Evolutionary conservation across 2,113 vertebrate species (phyloP).

Genomic region (Diadophis punctatus): DNA sequence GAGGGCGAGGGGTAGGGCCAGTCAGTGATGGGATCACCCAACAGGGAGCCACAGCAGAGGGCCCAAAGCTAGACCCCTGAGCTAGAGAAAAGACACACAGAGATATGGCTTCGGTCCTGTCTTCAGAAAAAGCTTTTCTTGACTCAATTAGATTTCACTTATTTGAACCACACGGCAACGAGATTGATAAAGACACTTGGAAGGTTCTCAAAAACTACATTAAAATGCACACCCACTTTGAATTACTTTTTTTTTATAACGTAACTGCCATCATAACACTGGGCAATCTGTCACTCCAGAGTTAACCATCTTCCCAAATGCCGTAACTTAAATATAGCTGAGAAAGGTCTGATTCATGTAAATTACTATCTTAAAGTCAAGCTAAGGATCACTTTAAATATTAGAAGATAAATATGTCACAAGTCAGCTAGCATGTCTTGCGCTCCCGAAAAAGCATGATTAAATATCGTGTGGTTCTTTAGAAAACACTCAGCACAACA

Average conservation of each 20-base stretch:
- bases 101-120: not conserved
- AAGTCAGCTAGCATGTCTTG: conserved; percentile 46
- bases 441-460: conserved; percentile 49
- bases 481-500: conserved; percentile 1
- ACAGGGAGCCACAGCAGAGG: too few species aligned
- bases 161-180: not conserved
- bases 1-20: too few species aligned
- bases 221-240: not conserved
- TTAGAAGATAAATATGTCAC: conserved; percentile 48
- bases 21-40: too few species aligned
- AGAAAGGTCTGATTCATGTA: conserved; percentile 48
- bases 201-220: not conserved
- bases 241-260: conserved; percentile 12
- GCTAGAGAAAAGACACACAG: too few species aligned
- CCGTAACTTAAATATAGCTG: not conserved
- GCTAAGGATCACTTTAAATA: conserved; percentile 37
- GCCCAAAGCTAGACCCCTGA: too few species aligned
- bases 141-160: not conserved
- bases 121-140: not conserved
- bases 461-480: conserved; percentile 50
- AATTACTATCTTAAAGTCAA: conserved; percentile 51
- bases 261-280: not conserved
- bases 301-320: not conserved
- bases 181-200: not conserved
- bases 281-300: not conserved